These are phyloP conservation scores for Isurus oxyrinchus DNA, from an alignment of 2,113 vertebrate genomes.

Conservation along the genomic window DNA sequence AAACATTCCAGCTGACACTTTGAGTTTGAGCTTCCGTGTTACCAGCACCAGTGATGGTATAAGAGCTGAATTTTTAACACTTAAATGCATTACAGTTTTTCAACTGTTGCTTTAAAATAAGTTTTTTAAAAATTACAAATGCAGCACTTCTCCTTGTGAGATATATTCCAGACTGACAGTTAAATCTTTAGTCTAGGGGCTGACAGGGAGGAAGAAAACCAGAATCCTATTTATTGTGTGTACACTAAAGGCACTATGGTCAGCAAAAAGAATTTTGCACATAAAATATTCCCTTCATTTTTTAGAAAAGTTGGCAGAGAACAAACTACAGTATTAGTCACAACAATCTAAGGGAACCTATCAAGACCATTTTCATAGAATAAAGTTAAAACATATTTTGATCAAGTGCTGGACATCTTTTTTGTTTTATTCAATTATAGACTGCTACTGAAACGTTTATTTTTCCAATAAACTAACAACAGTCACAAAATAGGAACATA, in stretches of 20 bases:
- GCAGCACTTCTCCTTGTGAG: not conserved
- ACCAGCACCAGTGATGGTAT: not conserved
- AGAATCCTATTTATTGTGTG: not conserved
- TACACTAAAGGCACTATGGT: not conserved
- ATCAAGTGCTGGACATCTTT: not conserved
- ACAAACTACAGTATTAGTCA: not conserved
- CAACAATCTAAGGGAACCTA: not conserved
- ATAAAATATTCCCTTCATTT: not conserved
- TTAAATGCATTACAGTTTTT: not conserved
- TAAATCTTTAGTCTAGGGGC: not conserved
- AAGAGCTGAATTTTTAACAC: not conserved
- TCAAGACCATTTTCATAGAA: not conserved
- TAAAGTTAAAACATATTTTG: not conserved
- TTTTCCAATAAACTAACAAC: not conserved
- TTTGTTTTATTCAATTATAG: not conserved
- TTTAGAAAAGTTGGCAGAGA: not conserved
- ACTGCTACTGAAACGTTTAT: not conserved
- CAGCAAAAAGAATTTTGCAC: constrained; percentile 2
- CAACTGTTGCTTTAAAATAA: not conserved
- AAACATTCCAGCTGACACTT: too few relatives aligned
- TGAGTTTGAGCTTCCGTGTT: not conserved
- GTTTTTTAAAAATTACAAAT: not conserved
- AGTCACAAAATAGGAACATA: not conserved
- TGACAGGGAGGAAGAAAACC: not conserved
- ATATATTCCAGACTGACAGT: not conserved